Evolutionary conservation across 2,797 vertebrate species (phyloP).

Genomic region (Sternotherus odoratus): DNA sequence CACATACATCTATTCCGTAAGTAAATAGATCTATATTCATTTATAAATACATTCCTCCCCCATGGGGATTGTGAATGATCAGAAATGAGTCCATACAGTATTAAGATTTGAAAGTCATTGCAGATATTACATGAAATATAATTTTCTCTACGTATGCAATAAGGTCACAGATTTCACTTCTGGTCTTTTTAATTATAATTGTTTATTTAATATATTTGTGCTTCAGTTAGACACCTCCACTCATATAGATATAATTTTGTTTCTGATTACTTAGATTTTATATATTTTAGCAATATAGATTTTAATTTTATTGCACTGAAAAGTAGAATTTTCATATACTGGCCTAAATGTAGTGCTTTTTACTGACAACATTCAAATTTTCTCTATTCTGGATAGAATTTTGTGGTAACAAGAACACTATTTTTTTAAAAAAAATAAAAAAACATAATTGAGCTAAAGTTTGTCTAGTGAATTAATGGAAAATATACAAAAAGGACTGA

Average conservation of each 20-base stretch:
- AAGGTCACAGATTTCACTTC: not conserved
- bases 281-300: not conserved
- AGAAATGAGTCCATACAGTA: not conserved
- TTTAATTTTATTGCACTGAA: conserved; percentile 27
- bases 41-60: not conserved
- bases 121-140: not conserved
- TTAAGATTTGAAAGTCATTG: not conserved
- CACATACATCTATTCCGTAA: not conserved
- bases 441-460: not conserved
- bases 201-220: not conserved
- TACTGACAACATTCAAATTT: conserved; percentile 21
- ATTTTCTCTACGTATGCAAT: not conserved
- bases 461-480: conserved; percentile 7
- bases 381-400: conserved; percentile 18
- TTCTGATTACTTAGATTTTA: conserved; percentile 24
- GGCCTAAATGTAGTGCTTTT: not conserved
- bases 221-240: not conserved
- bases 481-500: conserved; percentile 19
- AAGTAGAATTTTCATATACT: not conserved
- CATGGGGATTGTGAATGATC: not conserved
- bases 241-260: not conserved
- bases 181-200: not conserved
- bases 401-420: conserved; percentile 15
- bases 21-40: not conserved
- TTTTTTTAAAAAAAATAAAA: conserved; percentile 32